Base-by-base conservation (phyloP, 2,888 invertebrate species). In the Melinaea marsaeus region DNA sequence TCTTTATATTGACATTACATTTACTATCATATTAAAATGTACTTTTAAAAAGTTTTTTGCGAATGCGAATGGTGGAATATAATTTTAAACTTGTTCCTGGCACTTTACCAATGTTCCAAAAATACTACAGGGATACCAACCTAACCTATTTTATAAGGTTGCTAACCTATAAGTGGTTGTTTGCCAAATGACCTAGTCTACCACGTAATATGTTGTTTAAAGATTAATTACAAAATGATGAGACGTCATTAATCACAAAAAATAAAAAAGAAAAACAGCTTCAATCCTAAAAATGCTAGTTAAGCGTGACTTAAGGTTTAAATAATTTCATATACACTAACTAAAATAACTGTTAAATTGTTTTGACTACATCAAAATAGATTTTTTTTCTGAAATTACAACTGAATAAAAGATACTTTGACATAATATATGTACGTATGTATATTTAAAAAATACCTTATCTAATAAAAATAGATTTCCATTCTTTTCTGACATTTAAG, bases 111-210 rank as follows among this genome's bases (percentile, higher is more conserved):
- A 51, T 32, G 51, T 32, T 51, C 51, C 51, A 51, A 32, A 11
- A 51, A 51, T 51, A 51, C 51, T 32, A 51, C 51, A 32, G 22
- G 22, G 7, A 51, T 51, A 11, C 51, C 51, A 51, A 51, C 51
- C 51, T 32, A 51, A 51, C 51, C 51, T 51, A 51, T 32, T 32
- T 32, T 32, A 32, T 51, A 32, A 51, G 51, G 51, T 51, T 51
- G 11, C 32, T 32, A n/a, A 51, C 32, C 51, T 51, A 32, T 51
- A 3, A 9, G 51, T 22, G 32, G 11, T 51, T 22, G 22, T 51
- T 51, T 32, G 51, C 51, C 51, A 51, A 51, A 32, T 51, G 51
- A 51, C 51, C 51, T 32, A 51, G 51, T 51, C 42, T 42, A 42
- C 42, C 11, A 42, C 7, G 6, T 9, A 6, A 42, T 9, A 51